phyloP scores from a whole-genome alignment of 2,113 vertebrate species.

The Polypterus senegalus region DNA sequence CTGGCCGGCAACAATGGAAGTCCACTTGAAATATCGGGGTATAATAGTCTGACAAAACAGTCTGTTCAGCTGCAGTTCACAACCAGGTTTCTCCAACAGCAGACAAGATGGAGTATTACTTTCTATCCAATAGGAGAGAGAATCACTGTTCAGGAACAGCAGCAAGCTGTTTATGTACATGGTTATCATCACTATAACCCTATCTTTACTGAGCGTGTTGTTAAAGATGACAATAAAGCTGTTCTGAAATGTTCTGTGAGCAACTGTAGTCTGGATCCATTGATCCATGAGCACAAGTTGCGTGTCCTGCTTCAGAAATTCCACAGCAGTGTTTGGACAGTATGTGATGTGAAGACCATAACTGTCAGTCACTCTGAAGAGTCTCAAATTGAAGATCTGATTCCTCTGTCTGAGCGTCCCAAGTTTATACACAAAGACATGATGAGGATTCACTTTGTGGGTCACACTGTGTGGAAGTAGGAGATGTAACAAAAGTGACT shows the following conservation, averaged over 20 bases:
- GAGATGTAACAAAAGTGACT: no score
- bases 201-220: background rate
- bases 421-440: background rate
- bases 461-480: slow-evolving; percentile 1
- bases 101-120: background rate
- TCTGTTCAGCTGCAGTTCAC: background rate
- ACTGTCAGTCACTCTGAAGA: background rate
- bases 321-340: slow-evolving; percentile 1
- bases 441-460: slow-evolving; percentile 2
- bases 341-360: background rate
- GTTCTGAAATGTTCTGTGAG: background rate
- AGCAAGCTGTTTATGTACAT: background rate
- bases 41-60: background rate
- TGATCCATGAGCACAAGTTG: slow-evolving; percentile 2
- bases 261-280: background rate
- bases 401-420: background rate
- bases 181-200: no score
- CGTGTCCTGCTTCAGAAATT: background rate
- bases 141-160: background rate
- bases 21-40: background rate
- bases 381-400: background rate
- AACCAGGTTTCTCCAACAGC: background rate
- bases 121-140: background rate
- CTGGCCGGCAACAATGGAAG: background rate
- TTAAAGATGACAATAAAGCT: background rate